These are phyloP conservation scores for Cryptocephalus moraei DNA, from an alignment of 2,888 invertebrate species.

Conservation along the genomic window DNA sequence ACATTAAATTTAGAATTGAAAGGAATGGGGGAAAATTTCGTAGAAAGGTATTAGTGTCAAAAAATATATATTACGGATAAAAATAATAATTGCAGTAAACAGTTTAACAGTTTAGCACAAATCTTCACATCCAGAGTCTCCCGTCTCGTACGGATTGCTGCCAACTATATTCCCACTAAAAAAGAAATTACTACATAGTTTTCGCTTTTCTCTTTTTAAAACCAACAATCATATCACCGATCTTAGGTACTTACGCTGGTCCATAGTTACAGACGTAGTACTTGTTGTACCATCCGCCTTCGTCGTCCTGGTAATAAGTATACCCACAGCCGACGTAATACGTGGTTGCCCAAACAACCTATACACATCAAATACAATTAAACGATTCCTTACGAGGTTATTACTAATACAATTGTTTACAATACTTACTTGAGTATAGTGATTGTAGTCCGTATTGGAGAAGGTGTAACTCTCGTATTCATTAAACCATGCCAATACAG, in stretches of 20 bases:
- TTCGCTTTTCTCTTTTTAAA: not conserved
- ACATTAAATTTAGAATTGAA: too few species aligned
- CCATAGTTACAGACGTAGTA: conserved; percentile 20
- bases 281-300: conserved; percentile 10
- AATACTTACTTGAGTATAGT: conserved; percentile 15
- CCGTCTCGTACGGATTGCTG: not conserved
- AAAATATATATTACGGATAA: too few species aligned
- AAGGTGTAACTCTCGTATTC: conserved; percentile 11
- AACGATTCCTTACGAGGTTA: not conserved
- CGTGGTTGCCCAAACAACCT: conserved; percentile 22
- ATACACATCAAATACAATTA: conserved; percentile 6
- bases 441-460: conserved; percentile 10
- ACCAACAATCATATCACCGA: not conserved
- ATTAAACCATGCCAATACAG: conserved; percentile 14
- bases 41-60: too few species aligned
- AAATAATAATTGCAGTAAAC: too few species aligned
- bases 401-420: too few species aligned
- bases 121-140: not conserved
- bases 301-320: conserved; percentile 8
- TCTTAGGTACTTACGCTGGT: conserved; percentile 14
- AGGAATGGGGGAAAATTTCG: too few species aligned
- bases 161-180: not conserved
- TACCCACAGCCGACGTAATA: conserved; percentile 21
- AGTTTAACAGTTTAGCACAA: not conserved
- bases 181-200: not conserved